phyloP scores from a whole-genome alignment of 2,113 vertebrate genomes.

The Diphyllodes magnificus region DNA sequence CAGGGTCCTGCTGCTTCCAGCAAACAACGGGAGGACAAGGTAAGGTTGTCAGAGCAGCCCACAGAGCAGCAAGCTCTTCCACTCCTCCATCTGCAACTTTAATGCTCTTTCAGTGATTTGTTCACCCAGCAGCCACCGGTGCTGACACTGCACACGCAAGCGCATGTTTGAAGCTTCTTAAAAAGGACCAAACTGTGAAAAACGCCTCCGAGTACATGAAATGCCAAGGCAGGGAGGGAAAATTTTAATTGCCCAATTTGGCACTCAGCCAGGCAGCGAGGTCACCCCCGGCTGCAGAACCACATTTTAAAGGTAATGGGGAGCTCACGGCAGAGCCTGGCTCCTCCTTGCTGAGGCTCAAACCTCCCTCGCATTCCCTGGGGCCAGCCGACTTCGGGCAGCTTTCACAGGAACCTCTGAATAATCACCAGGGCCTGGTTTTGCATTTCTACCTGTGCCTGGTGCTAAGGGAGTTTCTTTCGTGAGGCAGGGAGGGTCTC shows the following conservation, averaged over 20 bases:
- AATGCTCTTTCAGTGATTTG: neutral
- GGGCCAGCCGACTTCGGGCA: rapidly evolving
- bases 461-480: neutral
- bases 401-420: neutral
- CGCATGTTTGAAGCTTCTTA: neutral
- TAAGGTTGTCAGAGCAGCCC: neutral
- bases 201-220: rapidly evolving
- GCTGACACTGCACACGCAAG: neutral
- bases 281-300: neutral
- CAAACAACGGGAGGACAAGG: neutral
- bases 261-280: rapidly evolving
- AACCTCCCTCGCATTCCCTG: neutral
- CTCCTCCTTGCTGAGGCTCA: neutral
- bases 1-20: neutral
- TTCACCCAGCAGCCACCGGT: neutral
- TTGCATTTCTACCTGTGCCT: neutral
- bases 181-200: neutral
- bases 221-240: neutral
- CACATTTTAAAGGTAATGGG: neutral
- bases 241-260: neutral
- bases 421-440: rapidly evolving
- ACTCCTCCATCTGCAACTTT: neutral
- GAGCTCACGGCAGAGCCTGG: neutral
- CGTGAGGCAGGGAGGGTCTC: neutral
- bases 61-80: neutral